Conservation (phyloP, 2,888 invertebrate genomes). For the Carcina quercana region DNA sequence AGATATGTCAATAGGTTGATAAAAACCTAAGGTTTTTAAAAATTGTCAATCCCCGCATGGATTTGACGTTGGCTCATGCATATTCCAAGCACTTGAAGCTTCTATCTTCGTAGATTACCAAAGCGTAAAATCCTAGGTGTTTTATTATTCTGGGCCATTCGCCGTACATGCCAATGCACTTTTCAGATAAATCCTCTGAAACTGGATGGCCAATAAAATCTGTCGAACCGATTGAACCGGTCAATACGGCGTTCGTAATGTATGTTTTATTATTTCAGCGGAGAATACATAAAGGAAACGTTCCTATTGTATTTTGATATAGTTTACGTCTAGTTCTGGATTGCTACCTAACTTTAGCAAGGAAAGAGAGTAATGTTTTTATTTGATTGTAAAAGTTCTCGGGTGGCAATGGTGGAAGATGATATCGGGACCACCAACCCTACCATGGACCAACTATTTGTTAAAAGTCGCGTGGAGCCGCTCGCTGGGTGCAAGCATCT, state of each 20-base stretch:
- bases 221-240: constrained; percentile 39
- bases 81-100: constrained; percentile 13
- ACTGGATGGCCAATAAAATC: constrained; percentile 45
- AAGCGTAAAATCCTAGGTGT: constrained; percentile 45
- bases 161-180: constrained; percentile 55
- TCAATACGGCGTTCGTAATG: constrained; percentile 16
- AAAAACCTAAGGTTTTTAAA: too few species aligned
- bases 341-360: too few species aligned
- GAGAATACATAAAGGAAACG: constrained; percentile 7
- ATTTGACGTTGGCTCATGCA: too few species aligned
- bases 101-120: constrained; percentile 21
- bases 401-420: too few species aligned
- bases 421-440: too few species aligned
- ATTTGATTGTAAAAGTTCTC: too few species aligned
- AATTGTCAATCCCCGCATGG: too few species aligned
- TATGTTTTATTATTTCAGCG: constrained; percentile 16
- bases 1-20: too few species aligned
- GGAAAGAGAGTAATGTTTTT: too few species aligned
- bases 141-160: constrained; percentile 52
- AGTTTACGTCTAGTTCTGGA: neutral
- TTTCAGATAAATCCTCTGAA: constrained; percentile 35
- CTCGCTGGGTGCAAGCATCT: too few species aligned
- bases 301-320: constrained; percentile 4
- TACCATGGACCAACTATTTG: too few species aligned
- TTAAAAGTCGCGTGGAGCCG: too few species aligned